Percentiles rank a stretch among this genome's conserved stretches.
These are phyloP conservation scores for Miniopterus natalensis DNA, from an alignment of 2,113 vertebrate species.

Conservation along the genomic window DNA sequence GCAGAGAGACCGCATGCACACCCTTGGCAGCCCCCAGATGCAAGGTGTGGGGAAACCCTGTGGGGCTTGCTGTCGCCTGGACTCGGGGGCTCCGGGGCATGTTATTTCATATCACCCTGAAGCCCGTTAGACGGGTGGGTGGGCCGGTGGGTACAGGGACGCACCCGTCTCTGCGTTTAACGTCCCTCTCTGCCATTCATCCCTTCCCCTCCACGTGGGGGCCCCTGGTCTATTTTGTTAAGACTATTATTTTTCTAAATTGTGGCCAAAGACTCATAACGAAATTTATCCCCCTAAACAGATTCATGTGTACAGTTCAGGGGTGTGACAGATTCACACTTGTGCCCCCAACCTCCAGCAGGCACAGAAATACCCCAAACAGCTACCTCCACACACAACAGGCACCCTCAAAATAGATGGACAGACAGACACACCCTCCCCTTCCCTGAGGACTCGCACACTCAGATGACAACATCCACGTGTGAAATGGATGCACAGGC, in stretches of 20 bases:
- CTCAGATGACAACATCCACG: not conserved
- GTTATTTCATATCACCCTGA: too few species aligned
- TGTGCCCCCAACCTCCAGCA: not conserved
- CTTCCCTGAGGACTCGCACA: not conserved
- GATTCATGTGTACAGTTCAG: accelerated
- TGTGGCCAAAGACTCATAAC: not conserved
- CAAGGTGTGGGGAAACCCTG: too few species aligned
- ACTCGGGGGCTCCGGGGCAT: not conserved
- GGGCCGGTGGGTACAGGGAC: accelerated
- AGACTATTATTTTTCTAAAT: not conserved
- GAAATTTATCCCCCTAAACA: too few species aligned
- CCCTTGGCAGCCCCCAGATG: not conserved
- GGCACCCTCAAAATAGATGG: accelerated
- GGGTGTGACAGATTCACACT: accelerated
- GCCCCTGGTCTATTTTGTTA: not conserved
- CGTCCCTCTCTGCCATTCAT: too few species aligned
- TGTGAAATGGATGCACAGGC: not conserved
- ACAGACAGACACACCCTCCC: not conserved
- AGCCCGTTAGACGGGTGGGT: accelerated
- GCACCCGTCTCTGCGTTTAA: too few species aligned
- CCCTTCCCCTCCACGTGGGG: too few species aligned
- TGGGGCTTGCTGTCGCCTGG: not conserved
- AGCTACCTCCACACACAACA: not conserved
- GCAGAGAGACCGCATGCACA: accelerated
- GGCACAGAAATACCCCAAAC: not conserved